phyloP scores from a whole-genome alignment of 2,888 invertebrate genomes.

The Lamellibrachia columna region DNA sequence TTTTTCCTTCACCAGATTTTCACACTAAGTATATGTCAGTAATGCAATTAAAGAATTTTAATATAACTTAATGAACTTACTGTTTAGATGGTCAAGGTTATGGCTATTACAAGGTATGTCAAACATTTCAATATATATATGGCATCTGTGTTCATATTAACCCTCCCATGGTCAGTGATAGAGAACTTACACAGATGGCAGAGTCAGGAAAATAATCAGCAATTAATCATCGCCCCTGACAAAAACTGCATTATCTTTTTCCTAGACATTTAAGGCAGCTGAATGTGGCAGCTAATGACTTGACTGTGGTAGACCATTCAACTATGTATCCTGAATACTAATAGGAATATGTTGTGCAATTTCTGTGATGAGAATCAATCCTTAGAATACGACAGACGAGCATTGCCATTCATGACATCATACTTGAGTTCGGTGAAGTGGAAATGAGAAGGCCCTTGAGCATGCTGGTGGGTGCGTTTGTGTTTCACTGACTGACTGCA shows the following conservation, averaged over 20 bases:
- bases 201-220: background rate
- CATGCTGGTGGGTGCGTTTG: background rate
- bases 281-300: slow-evolving; percentile 8
- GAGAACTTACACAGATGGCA: background rate
- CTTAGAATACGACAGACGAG: background rate
- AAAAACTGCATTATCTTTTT: background rate
- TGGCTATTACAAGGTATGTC: too few relatives aligned
- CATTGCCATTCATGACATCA: background rate
- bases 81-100: too few relatives aligned
- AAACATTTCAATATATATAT: too few relatives aligned
- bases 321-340: background rate
- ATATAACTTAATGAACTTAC: too few relatives aligned
- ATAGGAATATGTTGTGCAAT: background rate
- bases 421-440: slow-evolving; percentile 10
- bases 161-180: too few relatives aligned
- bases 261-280: background rate
- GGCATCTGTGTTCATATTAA: too few relatives aligned
- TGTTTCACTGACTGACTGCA: background rate
- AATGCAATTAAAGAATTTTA: too few relatives aligned
- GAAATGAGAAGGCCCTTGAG: background rate
- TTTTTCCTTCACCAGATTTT: too few relatives aligned
- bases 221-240: background rate
- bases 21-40: too few relatives aligned
- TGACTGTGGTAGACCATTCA: background rate
- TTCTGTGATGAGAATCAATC: background rate